A percentile compares a stretch with the other conserved stretches of the same genome.
Evolutionary conservation across 92 coral and sea anemone species (phyloP).

Genomic region (Diadumene lineata): DNA sequence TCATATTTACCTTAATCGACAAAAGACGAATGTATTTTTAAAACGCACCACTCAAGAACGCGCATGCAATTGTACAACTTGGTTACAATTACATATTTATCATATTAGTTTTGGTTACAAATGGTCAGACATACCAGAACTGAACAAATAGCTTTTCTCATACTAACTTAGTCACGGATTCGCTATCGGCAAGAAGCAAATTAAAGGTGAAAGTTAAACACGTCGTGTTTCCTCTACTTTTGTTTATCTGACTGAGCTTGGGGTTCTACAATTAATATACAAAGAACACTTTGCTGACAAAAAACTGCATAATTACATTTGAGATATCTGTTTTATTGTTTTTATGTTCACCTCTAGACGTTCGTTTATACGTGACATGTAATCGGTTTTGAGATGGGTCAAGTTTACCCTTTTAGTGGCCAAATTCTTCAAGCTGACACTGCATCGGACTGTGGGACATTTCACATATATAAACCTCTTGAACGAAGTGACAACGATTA

Average conservation of each 20-base stretch:
- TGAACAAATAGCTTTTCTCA: too few relatives aligned
- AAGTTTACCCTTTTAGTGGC: conserved; percentile 24
- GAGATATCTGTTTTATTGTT: too few relatives aligned
- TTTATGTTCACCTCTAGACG: background rate
- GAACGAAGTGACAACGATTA: conserved; percentile 27
- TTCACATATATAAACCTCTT: conserved; percentile 6
- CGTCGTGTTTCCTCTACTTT: too few relatives aligned
- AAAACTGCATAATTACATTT: too few relatives aligned
- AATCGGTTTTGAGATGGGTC: conserved; percentile 1
- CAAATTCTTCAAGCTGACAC: background rate
- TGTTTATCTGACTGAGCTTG: too few relatives aligned
- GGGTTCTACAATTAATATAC: too few relatives aligned
- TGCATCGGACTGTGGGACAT: conserved; percentile 3
- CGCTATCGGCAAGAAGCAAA: too few relatives aligned
- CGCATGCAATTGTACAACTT: conserved; percentile 2
- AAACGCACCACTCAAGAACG: conserved; percentile 13
- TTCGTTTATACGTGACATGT: background rate
- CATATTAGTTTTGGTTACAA: background rate
- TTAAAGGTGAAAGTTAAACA: too few relatives aligned
- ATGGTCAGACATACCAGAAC: too few relatives aligned
- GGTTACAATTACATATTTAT: background rate
- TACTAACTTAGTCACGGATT: too few relatives aligned
- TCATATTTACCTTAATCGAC: conserved; percentile 29
- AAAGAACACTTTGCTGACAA: too few relatives aligned
- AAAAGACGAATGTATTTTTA: conserved; percentile 16